Percentiles rank a stretch among this genome's conserved stretches.
Evolutionary conservation across 2,113 vertebrate genomes (phyloP).

Genomic region (Arothron firmamentum): DNA sequence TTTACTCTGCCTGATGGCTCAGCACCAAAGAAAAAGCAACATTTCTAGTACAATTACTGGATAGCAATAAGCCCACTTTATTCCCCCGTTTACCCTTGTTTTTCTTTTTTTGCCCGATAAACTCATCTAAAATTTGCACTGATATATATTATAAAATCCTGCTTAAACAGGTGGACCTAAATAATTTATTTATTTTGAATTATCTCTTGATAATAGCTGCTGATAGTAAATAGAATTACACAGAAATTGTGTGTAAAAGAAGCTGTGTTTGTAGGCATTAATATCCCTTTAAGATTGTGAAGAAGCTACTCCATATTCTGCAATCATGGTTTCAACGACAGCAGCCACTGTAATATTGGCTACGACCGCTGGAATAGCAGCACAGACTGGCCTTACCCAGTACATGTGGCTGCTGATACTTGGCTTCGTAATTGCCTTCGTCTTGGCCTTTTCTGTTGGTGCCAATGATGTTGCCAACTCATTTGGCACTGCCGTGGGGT

Average conservation of each 20-base stretch:
- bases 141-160: conserved; percentile 46
- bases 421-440: conserved; percentile 93
- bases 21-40: conserved; percentile 68
- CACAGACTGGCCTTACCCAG: background rate
- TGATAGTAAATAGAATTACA: conserved; percentile 44
- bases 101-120: conserved; percentile 51
- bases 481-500: conserved; percentile 95
- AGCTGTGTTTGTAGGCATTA: conserved; percentile 45
- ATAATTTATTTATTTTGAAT: conserved; percentile 66
- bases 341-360: conserved; percentile 51
- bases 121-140: conserved; percentile 50
- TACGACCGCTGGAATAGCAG: conserved; percentile 1
- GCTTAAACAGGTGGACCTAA: conserved; percentile 43
- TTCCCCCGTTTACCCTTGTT: conserved; percentile 57
- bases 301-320: conserved; percentile 38
- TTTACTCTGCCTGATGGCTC: conserved; percentile 56
- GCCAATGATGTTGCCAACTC: conserved; percentile 99
- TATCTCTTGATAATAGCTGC: conserved; percentile 74
- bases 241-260: conserved; percentile 3
- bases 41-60: conserved; percentile 63
- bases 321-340: conserved; percentile 67
- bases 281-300: conserved; percentile 73
- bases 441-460: conserved; percentile 94
- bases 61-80: conserved; percentile 78
- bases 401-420: conserved; percentile 87